Percentiles rank a stretch among this genome's conserved stretches.
These are phyloP conservation scores for Eufriesea mexicana DNA, from an alignment of 1,140 invertebrate species.

Conservation along the genomic window DNA sequence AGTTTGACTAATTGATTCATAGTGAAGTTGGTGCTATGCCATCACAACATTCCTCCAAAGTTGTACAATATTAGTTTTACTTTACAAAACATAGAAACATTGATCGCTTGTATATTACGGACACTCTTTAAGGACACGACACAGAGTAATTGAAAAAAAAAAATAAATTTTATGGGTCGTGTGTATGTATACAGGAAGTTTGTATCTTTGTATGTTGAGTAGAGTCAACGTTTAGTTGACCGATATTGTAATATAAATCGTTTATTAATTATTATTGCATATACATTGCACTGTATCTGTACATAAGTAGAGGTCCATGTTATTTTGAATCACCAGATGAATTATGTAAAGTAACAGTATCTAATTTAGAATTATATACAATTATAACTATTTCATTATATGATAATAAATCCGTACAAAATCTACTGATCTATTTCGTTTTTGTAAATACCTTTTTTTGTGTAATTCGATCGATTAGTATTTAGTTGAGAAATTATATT, in stretches of 20 bases:
- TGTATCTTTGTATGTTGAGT: conserved; percentile 81
- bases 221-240: conserved; percentile 67
- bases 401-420: conserved; percentile 77
- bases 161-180: conserved; percentile 60
- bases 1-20: conserved; percentile 80
- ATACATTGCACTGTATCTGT: conserved; percentile 81
- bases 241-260: conserved; percentile 74
- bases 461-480: conserved; percentile 3
- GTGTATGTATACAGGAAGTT: conserved; percentile 77
- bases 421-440: conserved; percentile 65
- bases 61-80: conserved; percentile 83
- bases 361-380: conserved; percentile 81
- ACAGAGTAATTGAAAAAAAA: conserved; percentile 57
- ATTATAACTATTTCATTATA: conserved; percentile 81
- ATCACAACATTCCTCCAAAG: conserved; percentile 83
- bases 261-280: conserved; percentile 81
- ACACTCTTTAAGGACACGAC: conserved; percentile 66
- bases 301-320: conserved; percentile 80
- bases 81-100: conserved; percentile 75
- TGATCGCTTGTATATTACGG: conserved; percentile 78
- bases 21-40: conserved; percentile 82
- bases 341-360: conserved; percentile 80
- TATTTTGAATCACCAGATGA: conserved; percentile 81
- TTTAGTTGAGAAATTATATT: neutral
- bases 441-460: conserved; percentile 42